phyloP scores from a whole-genome alignment of 2,888 invertebrate species.

The Amphipoea lucens region DNA sequence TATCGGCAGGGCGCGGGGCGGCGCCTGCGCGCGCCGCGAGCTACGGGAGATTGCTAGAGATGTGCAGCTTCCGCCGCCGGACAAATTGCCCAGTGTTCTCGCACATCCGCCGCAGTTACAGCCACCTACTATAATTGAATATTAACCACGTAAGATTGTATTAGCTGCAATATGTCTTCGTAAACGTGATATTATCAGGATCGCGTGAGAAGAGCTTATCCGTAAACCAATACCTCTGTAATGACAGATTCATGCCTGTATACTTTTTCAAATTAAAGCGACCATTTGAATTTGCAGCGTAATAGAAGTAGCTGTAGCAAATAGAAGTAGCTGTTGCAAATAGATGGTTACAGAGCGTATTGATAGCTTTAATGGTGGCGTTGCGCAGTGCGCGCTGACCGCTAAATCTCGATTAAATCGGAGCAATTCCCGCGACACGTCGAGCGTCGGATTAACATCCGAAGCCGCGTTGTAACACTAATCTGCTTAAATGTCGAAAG shows the following conservation, averaged over 20 bases:
- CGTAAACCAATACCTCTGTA: conserved; percentile 59
- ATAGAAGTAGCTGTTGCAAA: conserved; percentile 57
- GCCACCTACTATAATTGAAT: conserved; percentile 78
- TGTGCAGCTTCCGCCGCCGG: conserved; percentile 82
- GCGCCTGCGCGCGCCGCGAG: conserved; percentile 68
- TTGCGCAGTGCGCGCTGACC: conserved; percentile 75
- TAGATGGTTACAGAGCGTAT: conserved; percentile 46
- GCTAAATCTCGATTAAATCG: conserved; percentile 87
- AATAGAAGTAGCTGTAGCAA: conserved; percentile 57
- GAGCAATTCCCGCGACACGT: conserved; percentile 87
- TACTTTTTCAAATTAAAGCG: conserved; percentile 46
- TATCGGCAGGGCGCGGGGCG: conserved; percentile 49
- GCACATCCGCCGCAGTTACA: conserved; percentile 75
- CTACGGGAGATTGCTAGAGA: conserved; percentile 79
- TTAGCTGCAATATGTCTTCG: conserved; percentile 68
- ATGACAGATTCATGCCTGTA: conserved; percentile 45
- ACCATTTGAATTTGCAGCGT: conserved; percentile 46
- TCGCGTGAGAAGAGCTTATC: conserved; percentile 67
- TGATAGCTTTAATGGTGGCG: conserved; percentile 67
- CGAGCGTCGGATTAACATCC: conserved; percentile 89
- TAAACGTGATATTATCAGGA: conserved; percentile 60
- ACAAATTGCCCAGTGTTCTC: conserved; percentile 78
- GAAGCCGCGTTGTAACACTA: conserved; percentile 87
- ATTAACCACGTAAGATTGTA: conserved; percentile 70
- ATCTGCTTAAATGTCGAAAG: conserved; percentile 90